Conservation (phyloP, 2,113 vertebrate species). For the Chroicocephalus ridibundus region DNA sequence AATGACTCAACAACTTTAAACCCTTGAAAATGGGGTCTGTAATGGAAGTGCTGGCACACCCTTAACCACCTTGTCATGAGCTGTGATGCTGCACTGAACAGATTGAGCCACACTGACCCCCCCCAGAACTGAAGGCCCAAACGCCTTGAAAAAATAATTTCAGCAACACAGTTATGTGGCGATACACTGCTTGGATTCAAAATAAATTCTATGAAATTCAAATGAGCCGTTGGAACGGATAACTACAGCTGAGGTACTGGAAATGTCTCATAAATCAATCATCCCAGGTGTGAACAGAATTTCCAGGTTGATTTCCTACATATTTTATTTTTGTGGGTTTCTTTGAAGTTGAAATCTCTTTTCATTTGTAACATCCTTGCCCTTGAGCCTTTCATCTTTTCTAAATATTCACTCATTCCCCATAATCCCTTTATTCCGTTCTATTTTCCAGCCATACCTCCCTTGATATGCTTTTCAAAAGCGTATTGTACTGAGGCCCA, state of each 20-base stretch:
- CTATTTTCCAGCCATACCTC: slow-evolving; percentile 1
- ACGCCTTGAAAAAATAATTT: background rate
- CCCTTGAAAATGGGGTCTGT: background rate
- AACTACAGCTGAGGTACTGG: background rate
- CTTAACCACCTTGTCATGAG: background rate
- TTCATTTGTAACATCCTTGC: slow-evolving; percentile 4
- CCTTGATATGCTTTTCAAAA: background rate
- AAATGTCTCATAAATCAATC: slow-evolving; percentile 61
- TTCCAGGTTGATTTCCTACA: slow-evolving; percentile 43
- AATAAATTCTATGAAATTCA: slow-evolving; percentile 41
- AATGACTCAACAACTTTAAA: background rate
- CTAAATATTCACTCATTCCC: slow-evolving; percentile 18
- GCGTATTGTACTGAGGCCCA: background rate
- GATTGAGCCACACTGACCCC: background rate
- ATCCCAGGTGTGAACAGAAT: slow-evolving; percentile 44
- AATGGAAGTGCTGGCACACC: background rate
- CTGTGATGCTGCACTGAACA: background rate
- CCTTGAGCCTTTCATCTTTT: slow-evolving; percentile 36
- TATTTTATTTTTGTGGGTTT: slow-evolving; percentile 29
- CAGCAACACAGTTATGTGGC: background rate
- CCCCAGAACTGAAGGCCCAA: background rate
- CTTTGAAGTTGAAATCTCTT: slow-evolving; percentile 57
- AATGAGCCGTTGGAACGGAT: background rate
- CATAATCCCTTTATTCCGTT: slow-evolving; percentile 21
- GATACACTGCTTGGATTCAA: background rate